A percentile compares a stretch with the other conserved stretches of the same genome.
Conservation (phyloP, 2,888 invertebrate genomes). For the Pyrocoelia pectoralis region DNA sequence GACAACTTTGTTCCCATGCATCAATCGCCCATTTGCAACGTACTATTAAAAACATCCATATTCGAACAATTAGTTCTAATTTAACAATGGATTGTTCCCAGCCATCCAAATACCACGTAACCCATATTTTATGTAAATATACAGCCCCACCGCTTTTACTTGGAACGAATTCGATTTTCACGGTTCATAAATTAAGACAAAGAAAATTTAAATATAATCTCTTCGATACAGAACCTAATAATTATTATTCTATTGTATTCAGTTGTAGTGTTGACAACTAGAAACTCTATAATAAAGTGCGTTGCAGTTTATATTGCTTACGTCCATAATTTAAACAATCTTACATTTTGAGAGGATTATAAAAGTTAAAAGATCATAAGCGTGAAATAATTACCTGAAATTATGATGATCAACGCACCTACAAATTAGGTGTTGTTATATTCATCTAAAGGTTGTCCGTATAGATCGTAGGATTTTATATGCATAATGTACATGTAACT, state of each 20-base stretch:
- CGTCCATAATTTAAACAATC: conserved; percentile 1
- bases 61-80: too few species aligned
- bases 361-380: conserved; percentile 7
- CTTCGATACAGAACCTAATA: conserved; percentile 16
- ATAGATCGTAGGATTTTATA: conserved; percentile 17
- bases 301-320: conserved; percentile 6
- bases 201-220: conserved; percentile 26
- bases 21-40: too few species aligned
- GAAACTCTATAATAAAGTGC: neutral
- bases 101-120: neutral
- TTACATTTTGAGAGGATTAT: neutral
- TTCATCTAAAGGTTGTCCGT: conserved; percentile 22
- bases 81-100: too few species aligned
- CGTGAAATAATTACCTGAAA: conserved; percentile 25
- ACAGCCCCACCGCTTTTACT: conserved; percentile 17
- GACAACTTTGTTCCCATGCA: too few species aligned
- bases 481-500: conserved; percentile 25
- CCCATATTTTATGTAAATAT: conserved; percentile 21
- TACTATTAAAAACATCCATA: too few species aligned
- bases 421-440: conserved; percentile 29
- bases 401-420: conserved; percentile 27
- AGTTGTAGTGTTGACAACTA: conserved; percentile 20
- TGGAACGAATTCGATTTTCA: conserved; percentile 25
- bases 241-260: conserved; percentile 26
- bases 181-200: conserved; percentile 32